Conservation (phyloP, 2,113 vertebrate species). For the Ranitomeya imitator region DNA sequence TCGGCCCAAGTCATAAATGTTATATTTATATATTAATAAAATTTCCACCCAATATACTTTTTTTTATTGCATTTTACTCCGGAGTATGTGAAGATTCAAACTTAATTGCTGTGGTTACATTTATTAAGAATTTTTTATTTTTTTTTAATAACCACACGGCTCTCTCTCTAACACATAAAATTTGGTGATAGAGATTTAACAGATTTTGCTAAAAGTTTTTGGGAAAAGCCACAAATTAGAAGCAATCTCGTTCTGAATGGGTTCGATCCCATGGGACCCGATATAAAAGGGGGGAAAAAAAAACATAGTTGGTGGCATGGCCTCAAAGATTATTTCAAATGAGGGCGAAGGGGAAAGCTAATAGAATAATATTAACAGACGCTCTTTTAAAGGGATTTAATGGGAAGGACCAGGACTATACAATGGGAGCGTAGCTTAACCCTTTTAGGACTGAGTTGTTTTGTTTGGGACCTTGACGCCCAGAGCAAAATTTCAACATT, state of each 20-base stretch:
- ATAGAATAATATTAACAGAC: not conserved
- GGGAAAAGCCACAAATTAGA: conserved; percentile 19
- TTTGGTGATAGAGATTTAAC: conserved; percentile 8
- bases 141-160: conserved; percentile 15
- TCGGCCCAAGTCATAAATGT: conserved; percentile 11
- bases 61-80: conserved; percentile 10
- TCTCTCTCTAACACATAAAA: conserved; percentile 15
- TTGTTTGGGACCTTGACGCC: too few species aligned
- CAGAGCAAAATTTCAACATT: too few species aligned
- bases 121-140: conserved; percentile 20
- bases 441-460: too few species aligned
- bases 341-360: not conserved
- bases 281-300: not conserved
- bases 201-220: conserved; percentile 31
- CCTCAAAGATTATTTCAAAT: not conserved
- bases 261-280: not conserved
- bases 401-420: not conserved
- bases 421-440: too few species aligned
- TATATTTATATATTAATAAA: conserved; percentile 47
- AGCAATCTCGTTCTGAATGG: not conserved
- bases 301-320: conserved; percentile 27
- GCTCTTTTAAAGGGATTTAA: not conserved
- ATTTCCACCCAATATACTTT: conserved; percentile 45
- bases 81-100: conserved; percentile 24
- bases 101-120: conserved; percentile 43